These are phyloP conservation scores for Crypturellus undulatus DNA, from an alignment of 2,113 vertebrate species.

Conservation along the genomic window DNA sequence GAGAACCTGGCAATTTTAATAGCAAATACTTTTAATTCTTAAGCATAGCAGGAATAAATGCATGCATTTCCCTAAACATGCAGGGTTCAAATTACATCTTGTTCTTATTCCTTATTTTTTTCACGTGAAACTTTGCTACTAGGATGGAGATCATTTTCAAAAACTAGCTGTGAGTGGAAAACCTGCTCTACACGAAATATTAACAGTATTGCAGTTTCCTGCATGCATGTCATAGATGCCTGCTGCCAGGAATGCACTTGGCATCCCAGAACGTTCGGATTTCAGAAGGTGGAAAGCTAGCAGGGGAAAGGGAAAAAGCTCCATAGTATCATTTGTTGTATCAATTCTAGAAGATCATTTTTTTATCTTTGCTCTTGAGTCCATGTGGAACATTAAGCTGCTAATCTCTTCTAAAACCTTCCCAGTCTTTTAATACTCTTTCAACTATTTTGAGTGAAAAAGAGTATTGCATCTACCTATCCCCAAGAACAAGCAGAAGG, in stretches of 20 bases:
- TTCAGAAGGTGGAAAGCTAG: background rate
- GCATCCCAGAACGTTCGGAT: background rate
- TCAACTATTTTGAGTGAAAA: background rate
- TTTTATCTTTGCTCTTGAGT: background rate
- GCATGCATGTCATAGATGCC: fast-evolving
- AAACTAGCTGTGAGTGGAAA: background rate
- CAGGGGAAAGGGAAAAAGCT: background rate
- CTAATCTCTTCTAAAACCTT: background rate
- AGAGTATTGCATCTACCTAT: background rate
- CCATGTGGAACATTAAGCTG: background rate
- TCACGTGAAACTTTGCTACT: background rate
- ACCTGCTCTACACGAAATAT: background rate
- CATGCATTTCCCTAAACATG: background rate
- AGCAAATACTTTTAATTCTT: slow-evolving; percentile 40
- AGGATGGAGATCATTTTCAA: background rate
- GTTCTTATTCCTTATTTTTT: background rate
- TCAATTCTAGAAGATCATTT: background rate
- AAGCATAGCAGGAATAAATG: slow-evolving; percentile 13
- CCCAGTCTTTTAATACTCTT: background rate
- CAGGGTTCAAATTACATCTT: background rate
- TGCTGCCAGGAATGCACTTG: background rate
- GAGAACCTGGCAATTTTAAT: slow-evolving; percentile 39
- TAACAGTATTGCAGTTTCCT: background rate
- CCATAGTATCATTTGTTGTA: background rate
- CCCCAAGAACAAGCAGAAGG: background rate